These are phyloP conservation scores for Agelastica alni DNA, from an alignment of 2,888 invertebrate species.

Conservation along the genomic window DNA sequence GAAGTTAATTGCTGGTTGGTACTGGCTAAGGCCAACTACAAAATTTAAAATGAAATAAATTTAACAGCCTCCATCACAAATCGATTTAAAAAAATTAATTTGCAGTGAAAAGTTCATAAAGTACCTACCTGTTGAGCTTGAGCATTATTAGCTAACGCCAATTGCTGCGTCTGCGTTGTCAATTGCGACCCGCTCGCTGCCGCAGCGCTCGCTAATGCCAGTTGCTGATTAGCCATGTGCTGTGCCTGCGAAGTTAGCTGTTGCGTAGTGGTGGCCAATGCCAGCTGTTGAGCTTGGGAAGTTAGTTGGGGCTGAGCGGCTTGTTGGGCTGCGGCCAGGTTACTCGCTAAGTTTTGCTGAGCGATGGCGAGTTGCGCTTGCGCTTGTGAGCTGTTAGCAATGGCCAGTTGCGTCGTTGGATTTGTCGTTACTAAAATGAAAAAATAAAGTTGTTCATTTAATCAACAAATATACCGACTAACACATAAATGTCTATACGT, in stretches of 20 bases:
- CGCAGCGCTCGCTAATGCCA: conserved; percentile 33
- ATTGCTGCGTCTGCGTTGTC: conserved; percentile 46
- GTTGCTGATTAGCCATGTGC: conserved; percentile 49
- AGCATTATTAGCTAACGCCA: conserved; percentile 34
- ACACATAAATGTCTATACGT: too few relatives aligned
- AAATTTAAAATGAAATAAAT: too few relatives aligned
- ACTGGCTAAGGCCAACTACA: conserved; percentile 40
- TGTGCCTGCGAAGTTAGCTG: conserved; percentile 51
- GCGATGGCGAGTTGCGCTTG: conserved; percentile 55
- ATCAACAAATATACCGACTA: too few relatives aligned
- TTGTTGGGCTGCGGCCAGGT: conserved; percentile 51
- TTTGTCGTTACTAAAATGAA: conserved; percentile 52
- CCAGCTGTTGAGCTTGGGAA: conserved; percentile 52
- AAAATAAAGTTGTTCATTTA: too few relatives aligned
- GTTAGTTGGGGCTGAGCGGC: conserved; percentile 49
- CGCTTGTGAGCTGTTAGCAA: conserved; percentile 53
- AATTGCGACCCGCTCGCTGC: conserved; percentile 31
- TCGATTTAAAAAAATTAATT: neutral
- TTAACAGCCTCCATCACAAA: too few relatives aligned
- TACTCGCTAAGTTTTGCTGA: conserved; percentile 53
- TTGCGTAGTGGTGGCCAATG: conserved; percentile 51
- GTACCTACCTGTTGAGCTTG: conserved; percentile 38
- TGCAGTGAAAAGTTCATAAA: neutral
- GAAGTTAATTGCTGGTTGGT: conserved; percentile 34
- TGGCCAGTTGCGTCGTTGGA: conserved; percentile 52